Evolutionary conservation across 1,140 invertebrate species (phyloP).

Genomic region (Berghia stephanieae): DNA sequence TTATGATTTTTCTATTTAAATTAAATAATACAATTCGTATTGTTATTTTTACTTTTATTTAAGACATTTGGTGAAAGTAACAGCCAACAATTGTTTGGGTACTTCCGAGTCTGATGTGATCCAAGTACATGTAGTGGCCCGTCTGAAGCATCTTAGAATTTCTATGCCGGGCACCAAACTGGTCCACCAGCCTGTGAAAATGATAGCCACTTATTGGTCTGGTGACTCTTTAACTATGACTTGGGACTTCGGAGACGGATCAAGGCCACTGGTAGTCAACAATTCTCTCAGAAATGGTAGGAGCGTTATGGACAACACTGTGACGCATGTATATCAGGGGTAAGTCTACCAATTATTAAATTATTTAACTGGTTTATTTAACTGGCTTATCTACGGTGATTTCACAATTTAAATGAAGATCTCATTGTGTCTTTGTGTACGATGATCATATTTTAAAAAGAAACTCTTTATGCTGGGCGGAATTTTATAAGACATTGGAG

Average conservation of each 20-base stretch:
- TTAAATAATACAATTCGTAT: too few relatives aligned
- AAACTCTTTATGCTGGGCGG: too few relatives aligned
- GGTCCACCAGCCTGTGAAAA: neutral
- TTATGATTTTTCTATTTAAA: too few relatives aligned
- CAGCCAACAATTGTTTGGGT: constrained; percentile 16
- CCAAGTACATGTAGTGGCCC: constrained; percentile 10
- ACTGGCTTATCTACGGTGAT: too few relatives aligned
- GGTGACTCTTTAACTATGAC: constrained; percentile 10
- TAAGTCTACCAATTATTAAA: too few relatives aligned
- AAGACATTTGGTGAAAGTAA: constrained; percentile 14
- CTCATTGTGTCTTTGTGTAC: too few relatives aligned
- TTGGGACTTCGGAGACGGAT: constrained; percentile 30
- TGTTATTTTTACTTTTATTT: neutral
- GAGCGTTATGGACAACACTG: too few relatives aligned
- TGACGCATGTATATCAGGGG: too few relatives aligned
- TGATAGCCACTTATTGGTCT: constrained; percentile 7
- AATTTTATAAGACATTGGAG: too few relatives aligned
- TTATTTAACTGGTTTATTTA: too few relatives aligned
- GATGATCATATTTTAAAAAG: too few relatives aligned
- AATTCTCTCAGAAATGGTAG: constrained; percentile 3
- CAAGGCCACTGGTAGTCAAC: neutral
- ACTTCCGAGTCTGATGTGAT: neutral
- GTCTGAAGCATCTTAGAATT: neutral
- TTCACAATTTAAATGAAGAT: too few relatives aligned
- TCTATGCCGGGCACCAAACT: neutral